phyloP scores from a whole-genome alignment of 2,113 vertebrate genomes.

The Megalops atlanticus region DNA sequence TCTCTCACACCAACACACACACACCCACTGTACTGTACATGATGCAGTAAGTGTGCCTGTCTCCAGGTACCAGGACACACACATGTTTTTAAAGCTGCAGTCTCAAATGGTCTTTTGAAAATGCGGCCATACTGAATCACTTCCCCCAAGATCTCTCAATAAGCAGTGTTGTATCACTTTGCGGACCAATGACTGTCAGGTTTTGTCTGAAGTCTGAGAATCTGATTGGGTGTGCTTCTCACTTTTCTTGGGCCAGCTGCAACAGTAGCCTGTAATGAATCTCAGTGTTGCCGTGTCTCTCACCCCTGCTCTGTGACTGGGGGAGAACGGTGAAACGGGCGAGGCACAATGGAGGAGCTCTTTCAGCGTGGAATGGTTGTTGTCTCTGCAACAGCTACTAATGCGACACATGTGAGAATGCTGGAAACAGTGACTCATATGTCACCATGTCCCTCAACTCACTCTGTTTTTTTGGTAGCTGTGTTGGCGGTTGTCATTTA shows the following conservation, averaged over 20 bases:
- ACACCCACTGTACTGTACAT: slow-evolving; percentile 48
- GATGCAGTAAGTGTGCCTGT: slow-evolving; percentile 54
- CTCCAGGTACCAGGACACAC: slow-evolving; percentile 47
- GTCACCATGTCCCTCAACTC: slow-evolving; percentile 50
- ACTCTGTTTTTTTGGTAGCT: slow-evolving; percentile 36
- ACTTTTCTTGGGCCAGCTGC: background rate
- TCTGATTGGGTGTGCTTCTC: background rate
- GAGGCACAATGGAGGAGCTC: slow-evolving; percentile 17
- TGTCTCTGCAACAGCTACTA: slow-evolving; percentile 58
- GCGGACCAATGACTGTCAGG: background rate
- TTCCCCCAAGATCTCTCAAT: background rate
- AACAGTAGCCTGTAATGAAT: background rate
- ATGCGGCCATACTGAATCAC: too few species aligned
- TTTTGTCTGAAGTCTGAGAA: background rate
- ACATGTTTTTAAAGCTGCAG: slow-evolving; percentile 38
- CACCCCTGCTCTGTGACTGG: background rate
- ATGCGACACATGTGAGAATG: slow-evolving; percentile 57
- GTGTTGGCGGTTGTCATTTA: slow-evolving; percentile 36
- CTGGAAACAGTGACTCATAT: slow-evolving; percentile 64
- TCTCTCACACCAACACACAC: slow-evolving; percentile 42
- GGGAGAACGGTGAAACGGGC: slow-evolving; percentile 12
- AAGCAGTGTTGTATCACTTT: background rate
- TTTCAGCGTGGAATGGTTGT: slow-evolving; percentile 14
- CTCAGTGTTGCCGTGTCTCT: background rate
- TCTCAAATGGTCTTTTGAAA: background rate